Base-by-base conservation (phyloP, 2,888 invertebrate species). In the Luperina testacea region DNA sequence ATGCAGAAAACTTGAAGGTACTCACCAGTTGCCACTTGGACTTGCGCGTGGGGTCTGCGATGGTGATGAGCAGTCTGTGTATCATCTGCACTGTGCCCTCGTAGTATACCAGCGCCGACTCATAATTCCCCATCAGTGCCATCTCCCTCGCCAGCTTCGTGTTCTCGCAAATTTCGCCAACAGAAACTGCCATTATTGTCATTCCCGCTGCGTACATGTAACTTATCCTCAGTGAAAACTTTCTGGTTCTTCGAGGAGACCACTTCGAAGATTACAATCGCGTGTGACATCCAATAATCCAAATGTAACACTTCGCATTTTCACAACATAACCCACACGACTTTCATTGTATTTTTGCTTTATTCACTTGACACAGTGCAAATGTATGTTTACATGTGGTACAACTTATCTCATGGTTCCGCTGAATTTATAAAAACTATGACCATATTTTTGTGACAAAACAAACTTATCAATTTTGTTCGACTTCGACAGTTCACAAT, bases 121-220 rank as follows among this genome's bases (percentile, higher is more conserved):
- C 99, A 94, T 99, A 99, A 95, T 99, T 99, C 42, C 99, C 99
- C 93, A 99, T 98, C 92, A 99, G 97, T 83, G 99, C 99, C 98
- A 98, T 98, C 97, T 99, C 99, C 92, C 99, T 97, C 79, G 99
- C 99, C 95, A 99, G 96, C 96, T 99, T 99, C 81, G 99, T 98
- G 97, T 99, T 99, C 97, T 99, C 99, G 97, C 98, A 98, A 96
- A 99, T 99, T 97, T 99, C 99, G 95, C 98, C 98, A 95, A 98
- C 98, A 93, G 98, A 98, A 95, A 98, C 98, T 97, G 98, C 98
- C 99, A 99, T 99, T 95, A 97, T 97, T 97, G 97, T 97, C 97
- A 97, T 97, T 97, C 97, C 97, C 96, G 96, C 96, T 95, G 95
- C 95, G 95, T 96, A 93, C 96, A 96, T 95, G 93, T 93, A 95